phyloP scores from a whole-genome alignment of 2,797 vertebrate genomes.

The Eidolon dupreanum region DNA sequence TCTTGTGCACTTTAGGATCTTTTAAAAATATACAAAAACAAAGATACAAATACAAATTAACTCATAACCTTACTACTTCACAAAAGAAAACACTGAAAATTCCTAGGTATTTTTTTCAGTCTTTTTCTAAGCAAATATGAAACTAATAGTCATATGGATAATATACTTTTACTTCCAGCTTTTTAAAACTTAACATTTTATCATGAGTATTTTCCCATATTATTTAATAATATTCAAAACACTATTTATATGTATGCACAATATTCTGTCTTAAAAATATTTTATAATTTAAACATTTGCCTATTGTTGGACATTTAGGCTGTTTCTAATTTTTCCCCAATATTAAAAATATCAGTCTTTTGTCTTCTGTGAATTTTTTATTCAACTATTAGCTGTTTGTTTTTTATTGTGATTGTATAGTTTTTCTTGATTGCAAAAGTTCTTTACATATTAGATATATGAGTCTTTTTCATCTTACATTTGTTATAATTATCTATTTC shows the following conservation, averaged over 20 bases:
- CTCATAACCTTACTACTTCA: neutral
- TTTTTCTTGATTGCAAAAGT: neutral
- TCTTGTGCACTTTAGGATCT: neutral
- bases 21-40: neutral
- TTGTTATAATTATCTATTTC: neutral
- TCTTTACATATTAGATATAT: neutral
- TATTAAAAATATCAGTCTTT: neutral
- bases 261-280: neutral
- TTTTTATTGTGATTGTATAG: neutral
- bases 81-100: neutral
- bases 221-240: conserved; percentile 16
- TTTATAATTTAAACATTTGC: neutral
- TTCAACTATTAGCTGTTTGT: neutral
- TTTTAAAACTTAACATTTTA: neutral
- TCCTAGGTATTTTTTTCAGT: conserved; percentile 17
- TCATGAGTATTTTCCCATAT: neutral
- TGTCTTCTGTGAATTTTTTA: neutral
- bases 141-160: neutral
- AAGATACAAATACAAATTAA: neutral
- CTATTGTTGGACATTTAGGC: neutral
- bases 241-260: neutral
- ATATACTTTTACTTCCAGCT: neutral
- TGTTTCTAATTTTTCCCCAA: neutral
- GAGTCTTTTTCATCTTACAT: neutral
- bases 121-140: neutral